Conservation (phyloP, 2,888 invertebrate species). For the Ametastegia equiseti region DNA sequence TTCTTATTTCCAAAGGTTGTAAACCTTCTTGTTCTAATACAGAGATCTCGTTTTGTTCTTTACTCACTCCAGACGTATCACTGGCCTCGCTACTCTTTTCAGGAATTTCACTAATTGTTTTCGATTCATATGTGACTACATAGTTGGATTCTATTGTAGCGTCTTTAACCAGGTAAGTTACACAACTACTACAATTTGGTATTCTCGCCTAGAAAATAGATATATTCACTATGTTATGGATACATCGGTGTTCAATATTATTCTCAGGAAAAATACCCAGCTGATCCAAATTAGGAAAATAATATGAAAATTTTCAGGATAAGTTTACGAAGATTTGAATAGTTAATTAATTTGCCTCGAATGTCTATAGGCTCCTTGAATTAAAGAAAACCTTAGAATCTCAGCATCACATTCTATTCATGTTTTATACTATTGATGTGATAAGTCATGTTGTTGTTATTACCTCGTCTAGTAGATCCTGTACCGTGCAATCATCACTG, state of each 20-base stretch:
- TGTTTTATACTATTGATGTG: background rate
- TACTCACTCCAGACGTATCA: background rate
- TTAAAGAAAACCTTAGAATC: too few species aligned
- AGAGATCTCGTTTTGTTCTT: background rate
- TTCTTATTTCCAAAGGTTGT: background rate
- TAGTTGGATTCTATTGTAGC: background rate
- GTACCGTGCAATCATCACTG: background rate
- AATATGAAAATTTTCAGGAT: too few species aligned
- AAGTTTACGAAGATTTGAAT: too few species aligned
- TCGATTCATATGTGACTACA: background rate
- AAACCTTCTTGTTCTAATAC: background rate
- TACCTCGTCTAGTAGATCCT: slow-evolving; percentile 5
- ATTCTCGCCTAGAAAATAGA: background rate
- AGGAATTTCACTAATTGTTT: too few species aligned
- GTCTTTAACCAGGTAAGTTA: background rate
- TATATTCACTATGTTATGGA: background rate
- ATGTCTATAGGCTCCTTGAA: background rate
- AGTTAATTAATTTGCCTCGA: too few species aligned
- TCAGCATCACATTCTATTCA: background rate
- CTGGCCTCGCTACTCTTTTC: background rate
- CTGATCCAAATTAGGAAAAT: too few species aligned
- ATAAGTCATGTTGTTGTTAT: background rate
- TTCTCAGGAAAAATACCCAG: too few species aligned
- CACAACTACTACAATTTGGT: background rate
- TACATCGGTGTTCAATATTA: too few species aligned